Evolutionary conservation across 2,797 vertebrate species (phyloP).

Genomic region (Uromys caudimaculatus): DNA sequence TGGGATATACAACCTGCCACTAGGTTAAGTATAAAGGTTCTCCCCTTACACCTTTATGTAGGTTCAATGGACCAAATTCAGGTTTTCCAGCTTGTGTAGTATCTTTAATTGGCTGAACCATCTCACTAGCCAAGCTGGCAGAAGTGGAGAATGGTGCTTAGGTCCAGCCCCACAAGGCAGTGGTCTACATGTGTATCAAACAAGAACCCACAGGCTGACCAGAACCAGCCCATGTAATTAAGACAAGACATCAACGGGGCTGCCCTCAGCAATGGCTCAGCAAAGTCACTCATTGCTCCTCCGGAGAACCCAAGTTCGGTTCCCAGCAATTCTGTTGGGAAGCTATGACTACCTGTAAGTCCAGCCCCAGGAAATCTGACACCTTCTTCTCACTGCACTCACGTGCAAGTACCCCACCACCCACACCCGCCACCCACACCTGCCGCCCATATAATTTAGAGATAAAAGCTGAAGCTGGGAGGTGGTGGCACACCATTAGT

Average conservation of each 20-base stretch:
- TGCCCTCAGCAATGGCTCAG: not conserved
- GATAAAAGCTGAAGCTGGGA: not conserved
- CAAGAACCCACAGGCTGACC: not conserved
- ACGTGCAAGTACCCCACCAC: not conserved
- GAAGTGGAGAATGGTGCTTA: not conserved
- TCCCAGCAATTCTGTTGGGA: not conserved
- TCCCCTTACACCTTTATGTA: not conserved
- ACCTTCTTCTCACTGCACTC: not conserved
- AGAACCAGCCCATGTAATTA: not conserved
- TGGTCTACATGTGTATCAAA: no score
- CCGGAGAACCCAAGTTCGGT: not conserved
- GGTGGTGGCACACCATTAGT: not conserved
- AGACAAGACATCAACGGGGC: not conserved
- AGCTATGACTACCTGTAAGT: not conserved
- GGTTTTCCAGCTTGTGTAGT: not conserved
- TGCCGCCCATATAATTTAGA: not conserved
- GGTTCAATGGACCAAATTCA: not conserved
- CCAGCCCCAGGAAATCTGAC: not conserved
- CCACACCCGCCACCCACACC: not conserved
- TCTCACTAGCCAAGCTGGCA: not conserved
- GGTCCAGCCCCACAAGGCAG: not conserved
- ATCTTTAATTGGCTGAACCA: not conserved
- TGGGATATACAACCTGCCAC: not conserved
- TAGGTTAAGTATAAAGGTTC: not conserved
- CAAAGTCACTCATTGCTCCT: not conserved